Conservation (phyloP, 1,140 invertebrate genomes). For the Diabrotica undecimpunctata region DNA sequence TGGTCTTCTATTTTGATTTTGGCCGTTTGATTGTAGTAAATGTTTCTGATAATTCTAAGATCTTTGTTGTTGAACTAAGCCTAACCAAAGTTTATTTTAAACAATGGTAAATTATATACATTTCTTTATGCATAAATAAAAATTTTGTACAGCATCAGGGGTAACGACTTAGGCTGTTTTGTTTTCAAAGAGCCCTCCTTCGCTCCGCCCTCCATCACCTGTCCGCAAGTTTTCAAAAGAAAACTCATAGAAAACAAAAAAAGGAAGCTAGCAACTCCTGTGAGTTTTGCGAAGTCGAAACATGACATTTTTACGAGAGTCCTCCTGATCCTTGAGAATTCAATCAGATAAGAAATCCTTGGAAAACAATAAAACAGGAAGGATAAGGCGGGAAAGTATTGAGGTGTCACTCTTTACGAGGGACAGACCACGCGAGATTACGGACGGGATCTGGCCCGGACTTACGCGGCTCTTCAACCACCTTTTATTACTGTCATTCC, state of each 20-base stretch:
- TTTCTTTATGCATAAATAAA: too few species aligned
- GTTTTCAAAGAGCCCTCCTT: too few species aligned
- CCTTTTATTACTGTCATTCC: conserved; percentile 2
- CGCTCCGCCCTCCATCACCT: too few species aligned
- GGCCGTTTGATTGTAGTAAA: too few species aligned
- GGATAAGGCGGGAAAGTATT: conserved; percentile 11
- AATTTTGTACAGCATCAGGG: too few species aligned
- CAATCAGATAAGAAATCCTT: conserved; percentile 27
- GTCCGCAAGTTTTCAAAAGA: not conserved
- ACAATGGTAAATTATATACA: too few species aligned
- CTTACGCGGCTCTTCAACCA: conserved; percentile 1
- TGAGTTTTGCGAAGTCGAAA: conserved; percentile 7
- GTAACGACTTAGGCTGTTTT: too few species aligned
- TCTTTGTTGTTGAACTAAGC: too few species aligned
- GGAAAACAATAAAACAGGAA: conserved; percentile 22
- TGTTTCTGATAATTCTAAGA: too few species aligned
- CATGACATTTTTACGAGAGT: conserved; percentile 24
- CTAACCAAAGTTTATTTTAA: too few species aligned
- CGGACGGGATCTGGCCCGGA: conserved; percentile 7
- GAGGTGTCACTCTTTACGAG: conserved; percentile 23
- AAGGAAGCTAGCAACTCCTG: not conserved
- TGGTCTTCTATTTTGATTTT: too few species aligned
- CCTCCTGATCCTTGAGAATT: conserved; percentile 22
- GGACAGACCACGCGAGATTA: not conserved
- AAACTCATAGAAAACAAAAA: not conserved